Evolutionary conservation across 2,797 vertebrate genomes (phyloP), one percentile per base, ranked within the genome.

Genomic region (Eulemur albifrons): DNA sequence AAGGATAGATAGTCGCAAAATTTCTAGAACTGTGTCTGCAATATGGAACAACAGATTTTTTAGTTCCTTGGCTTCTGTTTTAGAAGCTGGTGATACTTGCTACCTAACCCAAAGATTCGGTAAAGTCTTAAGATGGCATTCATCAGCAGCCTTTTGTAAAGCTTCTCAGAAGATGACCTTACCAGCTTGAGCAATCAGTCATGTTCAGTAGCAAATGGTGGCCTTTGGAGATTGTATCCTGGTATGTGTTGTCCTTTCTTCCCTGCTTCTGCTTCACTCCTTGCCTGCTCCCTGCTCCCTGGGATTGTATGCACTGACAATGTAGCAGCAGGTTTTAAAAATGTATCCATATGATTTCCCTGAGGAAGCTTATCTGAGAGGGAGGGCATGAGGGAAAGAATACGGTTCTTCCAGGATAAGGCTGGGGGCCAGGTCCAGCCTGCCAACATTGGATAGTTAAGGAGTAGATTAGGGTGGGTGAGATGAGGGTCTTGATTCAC

Each of bases 381-480:
- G 5, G 14, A 40, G 20, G 38, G 25, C 38, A 61, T n/a, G 45
- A 85, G n/a, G 32, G 48, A 57, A 59, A 30, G 3, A 1, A 2
- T n/a, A 20, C 14, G 11, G 35, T 40, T 88, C 61, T 84, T 76
- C 23, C 1, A 67, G 73, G 40, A 54, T 7, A 35, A 15, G 15
- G 5, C 8, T 23, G 10, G 0, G 10, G 0, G 4, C 4, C 45
- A 40, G 3, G 14, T 43, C 38, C 13, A 76, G 4, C 5, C 50
- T n/a, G 76, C 38, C 2, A 70, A 76, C 32, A 35, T 7, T 12
- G 40, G 14, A 1, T n/a, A 43, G 25, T 23, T n/a, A 77, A 43
- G 18, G 13, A 54, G 1, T 38, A 67, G 27, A 50, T 57, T 18
- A 80, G 18, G 20, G 15, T 40, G 18, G 32, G 3, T 52, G 13